Evolutionary conservation across 1,140 invertebrate species (phyloP), one percentile per base, ranked within the genome.

Genomic region (Hydropsyche tenuis): DNA sequence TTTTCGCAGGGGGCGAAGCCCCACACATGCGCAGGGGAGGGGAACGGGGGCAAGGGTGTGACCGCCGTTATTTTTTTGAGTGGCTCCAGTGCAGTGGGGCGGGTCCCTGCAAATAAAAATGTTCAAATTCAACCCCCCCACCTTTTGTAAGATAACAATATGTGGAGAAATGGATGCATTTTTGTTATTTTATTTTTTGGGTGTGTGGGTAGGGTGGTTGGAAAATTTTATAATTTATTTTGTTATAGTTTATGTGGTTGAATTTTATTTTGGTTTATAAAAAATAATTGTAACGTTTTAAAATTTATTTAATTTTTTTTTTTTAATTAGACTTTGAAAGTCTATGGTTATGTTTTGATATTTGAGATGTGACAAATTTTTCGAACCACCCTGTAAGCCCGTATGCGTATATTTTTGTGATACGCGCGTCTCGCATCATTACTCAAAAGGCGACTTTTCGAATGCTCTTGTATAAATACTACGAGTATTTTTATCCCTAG

Each of bases 41-140:
- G 9, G 16, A 53, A 2, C 6, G 48, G 48, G 48, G 14, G 7
- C 5, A 53, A 4, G 23, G 30, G 60, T 7, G 25, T 63, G 60
- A 63, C 25, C 48, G n/a, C 69, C 69, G 18, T 62, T 48, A 37
- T 60, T 62, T 60, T 70, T 70, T 70, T 42, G 69, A 70, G 69
- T 69, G 66, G 66, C 66, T 22, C 16, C 53, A 9, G 14, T 48
- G 48, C 69, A 56, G 14, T 42, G 51, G 69, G 69, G 48, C 69
- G 48, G 46, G 27, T 60, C 69, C 25, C 18, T n/a, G 56, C 70
- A 70, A 70, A 75, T 75, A 71, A 75, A 75, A 75, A 71, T 72
- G 73, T 75, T 71, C 62, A 27, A 72, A 71, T 75, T 70, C 69
- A 42, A 63, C 70, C 69, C 23, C 43, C 16, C 23, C 25, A 11